phyloP scores from a whole-genome alignment of 2,113 vertebrate genomes.

The Lepisosteus oculatus region DNA sequence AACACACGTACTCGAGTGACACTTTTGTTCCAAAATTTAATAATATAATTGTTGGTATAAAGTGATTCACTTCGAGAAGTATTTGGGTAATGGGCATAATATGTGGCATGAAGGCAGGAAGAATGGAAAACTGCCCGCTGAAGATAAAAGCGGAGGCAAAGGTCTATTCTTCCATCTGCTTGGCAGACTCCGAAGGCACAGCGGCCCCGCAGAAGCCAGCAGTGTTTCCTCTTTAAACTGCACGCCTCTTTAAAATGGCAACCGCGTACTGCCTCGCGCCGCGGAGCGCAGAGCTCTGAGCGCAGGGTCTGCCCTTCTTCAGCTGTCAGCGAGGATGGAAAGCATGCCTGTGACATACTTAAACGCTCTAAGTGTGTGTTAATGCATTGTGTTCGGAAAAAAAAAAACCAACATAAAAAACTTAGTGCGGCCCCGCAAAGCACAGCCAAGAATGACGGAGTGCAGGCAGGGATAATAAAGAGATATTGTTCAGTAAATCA shows the following conservation, averaged over 20 bases:
- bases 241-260: constrained; percentile 26
- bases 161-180: constrained; percentile 24
- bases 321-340: constrained; percentile 17
- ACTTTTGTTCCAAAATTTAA: no score
- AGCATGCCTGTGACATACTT: constrained; percentile 26
- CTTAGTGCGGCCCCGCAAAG: constrained; percentile 28
- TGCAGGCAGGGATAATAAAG: constrained; percentile 33
- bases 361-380: constrained; percentile 35
- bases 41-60: no score
- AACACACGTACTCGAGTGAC: no score
- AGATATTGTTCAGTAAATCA: constrained; percentile 32
- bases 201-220: constrained; percentile 14
- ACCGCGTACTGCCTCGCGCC: neutral
- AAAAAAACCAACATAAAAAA: neutral
- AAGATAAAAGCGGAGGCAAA: no score
- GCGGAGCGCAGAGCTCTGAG: constrained; percentile 14
- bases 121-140: neutral
- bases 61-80: neutral
- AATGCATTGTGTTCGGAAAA: constrained; percentile 26
- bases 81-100: no score
- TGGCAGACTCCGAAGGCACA: constrained; percentile 24
- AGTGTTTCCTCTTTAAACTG: constrained; percentile 27
- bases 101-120: neutral
- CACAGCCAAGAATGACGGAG: constrained; percentile 28
- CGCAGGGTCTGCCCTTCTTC: constrained; percentile 34